A percentile compares a stretch with the other conserved stretches of the same genome.
Conservation (phyloP, 2,797 vertebrate species). For the Vultur gryphus region DNA sequence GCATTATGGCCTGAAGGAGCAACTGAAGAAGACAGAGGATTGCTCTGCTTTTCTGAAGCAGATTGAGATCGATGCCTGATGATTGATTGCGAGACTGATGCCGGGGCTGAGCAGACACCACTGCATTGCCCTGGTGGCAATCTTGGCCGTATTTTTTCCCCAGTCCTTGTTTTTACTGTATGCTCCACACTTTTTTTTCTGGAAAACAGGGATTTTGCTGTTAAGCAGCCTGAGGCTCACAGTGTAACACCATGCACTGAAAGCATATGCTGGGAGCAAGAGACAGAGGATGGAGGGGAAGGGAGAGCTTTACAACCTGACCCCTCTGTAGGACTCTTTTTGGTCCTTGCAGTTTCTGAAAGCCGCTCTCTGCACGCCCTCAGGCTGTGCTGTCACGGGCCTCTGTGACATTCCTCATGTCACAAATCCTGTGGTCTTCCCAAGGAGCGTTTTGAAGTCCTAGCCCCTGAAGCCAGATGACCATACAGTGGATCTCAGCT, state of each 20-base stretch:
- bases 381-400: not conserved
- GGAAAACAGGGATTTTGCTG: not conserved
- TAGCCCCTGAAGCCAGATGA: not conserved
- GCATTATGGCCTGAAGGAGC: not conserved
- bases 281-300: not conserved
- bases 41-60: not conserved
- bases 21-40: not conserved
- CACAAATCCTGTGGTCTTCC: not conserved
- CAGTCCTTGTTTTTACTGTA: not conserved
- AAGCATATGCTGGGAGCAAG: not conserved
- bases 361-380: not conserved
- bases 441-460: not conserved
- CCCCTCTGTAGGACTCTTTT: not conserved
- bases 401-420: not conserved
- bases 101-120: not conserved
- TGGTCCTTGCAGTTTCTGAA: not conserved
- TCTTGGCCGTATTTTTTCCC: not conserved
- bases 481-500: not conserved
- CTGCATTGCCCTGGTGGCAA: not conserved
- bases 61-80: not conserved
- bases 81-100: fast-evolving
- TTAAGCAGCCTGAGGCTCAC: not conserved
- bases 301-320: not conserved
- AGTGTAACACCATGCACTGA: not conserved
- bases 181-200: not conserved